phyloP scores from a whole-genome alignment of 2,797 vertebrate genomes.

The Bryconaethiops microstoma region DNA sequence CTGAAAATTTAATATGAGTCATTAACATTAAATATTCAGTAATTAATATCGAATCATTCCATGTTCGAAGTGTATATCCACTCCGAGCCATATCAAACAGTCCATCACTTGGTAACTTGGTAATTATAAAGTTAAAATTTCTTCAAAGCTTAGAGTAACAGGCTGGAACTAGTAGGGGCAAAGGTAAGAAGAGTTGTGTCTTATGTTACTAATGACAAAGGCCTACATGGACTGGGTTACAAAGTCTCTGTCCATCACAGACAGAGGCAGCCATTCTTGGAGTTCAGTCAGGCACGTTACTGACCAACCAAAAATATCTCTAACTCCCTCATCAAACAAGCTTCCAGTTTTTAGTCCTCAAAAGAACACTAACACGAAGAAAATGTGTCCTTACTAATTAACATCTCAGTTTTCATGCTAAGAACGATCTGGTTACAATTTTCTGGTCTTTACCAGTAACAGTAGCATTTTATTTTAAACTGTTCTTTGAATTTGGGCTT shows the following conservation, averaged over 20 bases:
- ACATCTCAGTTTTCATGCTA: background rate
- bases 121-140: background rate
- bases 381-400: background rate
- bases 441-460: background rate
- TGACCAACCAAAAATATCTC: background rate
- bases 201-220: slow-evolving; percentile 34
- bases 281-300: slow-evolving; percentile 26
- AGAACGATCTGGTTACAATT: background rate
- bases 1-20: background rate
- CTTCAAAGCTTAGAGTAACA: background rate
- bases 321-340: background rate
- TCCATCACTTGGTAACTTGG: background rate
- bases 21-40: background rate
- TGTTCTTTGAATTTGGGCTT: background rate
- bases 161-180: background rate
- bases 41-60: background rate
- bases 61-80: background rate
- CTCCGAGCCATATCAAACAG: background rate
- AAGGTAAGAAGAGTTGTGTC: background rate
- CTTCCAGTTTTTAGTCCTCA: background rate
- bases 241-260: slow-evolving; percentile 13
- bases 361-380: background rate
- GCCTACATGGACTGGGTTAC: slow-evolving; percentile 33
- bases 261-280: slow-evolving; percentile 3
- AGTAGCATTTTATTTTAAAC: background rate